Conservation (phyloP, 2,888 invertebrate genomes). For the Philonicus albiceps region DNA sequence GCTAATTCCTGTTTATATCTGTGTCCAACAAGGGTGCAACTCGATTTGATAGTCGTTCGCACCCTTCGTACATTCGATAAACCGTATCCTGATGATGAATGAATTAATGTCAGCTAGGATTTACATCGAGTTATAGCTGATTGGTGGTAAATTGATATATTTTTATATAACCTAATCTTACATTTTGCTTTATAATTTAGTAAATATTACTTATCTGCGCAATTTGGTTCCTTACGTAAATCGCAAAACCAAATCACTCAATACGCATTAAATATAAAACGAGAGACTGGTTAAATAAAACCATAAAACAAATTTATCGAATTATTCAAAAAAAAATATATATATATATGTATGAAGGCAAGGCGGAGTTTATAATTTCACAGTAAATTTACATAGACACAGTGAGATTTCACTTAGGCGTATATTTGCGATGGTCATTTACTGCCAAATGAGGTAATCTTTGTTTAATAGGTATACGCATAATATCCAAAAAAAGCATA, state of each 20-base stretch:
- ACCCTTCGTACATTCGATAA: not conserved
- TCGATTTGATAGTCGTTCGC: constrained; percentile 5
- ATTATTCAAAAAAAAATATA: too few species aligned
- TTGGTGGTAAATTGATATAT: not conserved
- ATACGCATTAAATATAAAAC: not conserved
- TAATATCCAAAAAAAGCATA: too few species aligned
- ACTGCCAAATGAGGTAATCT: not conserved
- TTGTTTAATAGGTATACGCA: not conserved
- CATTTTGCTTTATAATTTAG: not conserved
- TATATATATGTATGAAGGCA: too few species aligned
- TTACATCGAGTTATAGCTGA: not conserved
- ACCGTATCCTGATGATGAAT: not conserved
- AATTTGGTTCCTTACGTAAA: not conserved
- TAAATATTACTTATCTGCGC: not conserved
- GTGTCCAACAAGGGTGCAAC: constrained; percentile 13
- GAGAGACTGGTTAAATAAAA: not conserved
- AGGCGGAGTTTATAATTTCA: not conserved
- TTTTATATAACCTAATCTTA: not conserved
- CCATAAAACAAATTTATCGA: too few species aligned
- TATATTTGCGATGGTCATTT: not conserved
- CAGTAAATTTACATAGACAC: not conserved
- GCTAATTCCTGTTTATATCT: constrained; percentile 34
- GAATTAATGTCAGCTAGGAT: not conserved
- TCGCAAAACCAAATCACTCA: not conserved
- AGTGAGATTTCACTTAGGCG: not conserved